Evolutionary conservation across 1,140 invertebrate species (phyloP), one percentile per base, ranked within the genome.

Genomic region (Drosophila funebris): DNA sequence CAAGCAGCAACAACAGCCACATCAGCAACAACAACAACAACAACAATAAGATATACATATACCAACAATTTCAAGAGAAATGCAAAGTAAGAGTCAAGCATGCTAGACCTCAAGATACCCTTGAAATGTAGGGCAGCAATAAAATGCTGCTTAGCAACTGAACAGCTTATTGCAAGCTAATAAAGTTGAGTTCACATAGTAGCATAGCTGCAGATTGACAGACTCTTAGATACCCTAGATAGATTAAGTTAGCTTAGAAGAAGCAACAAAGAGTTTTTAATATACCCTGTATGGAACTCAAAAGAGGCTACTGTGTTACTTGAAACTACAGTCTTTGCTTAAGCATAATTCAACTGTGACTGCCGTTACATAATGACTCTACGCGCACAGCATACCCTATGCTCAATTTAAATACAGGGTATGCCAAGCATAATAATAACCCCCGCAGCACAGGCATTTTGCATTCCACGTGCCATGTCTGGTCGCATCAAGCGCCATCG

Each of bases 11-110:
- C 41, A 61, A 46, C 54, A 67, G 46, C 61, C 69, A 62, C 48
- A 56, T 52, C 70, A 48, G 60, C 60, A 64, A 22, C 58, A 80
- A 60, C 50, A 75, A 56, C 63, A 78, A 67, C 52, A 67, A 66
- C 43, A 72, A 48, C 63, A 78, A 67, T 44, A 67, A 66, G 37
- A 72, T 44, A 36, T 53, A 37, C 46, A 41, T 24, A 62, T 53
- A 53, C 58, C 76, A 64, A 22, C 58, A 81, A 60, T 46, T 70
- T 62, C 73, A 81, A 70, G 39, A 56, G 61, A 37, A 66, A 56
- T 70, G 69, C 7, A 9, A 8, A 1, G 16, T 33, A 18, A 18
- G 11, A 39, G 44, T 2, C 27, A 14, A 13, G 33, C 5, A 20
- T 9, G 5, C 16, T 24, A 4, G 20, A 22, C 60, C 11, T 22